Conservation (phyloP, 2,797 vertebrate species). For the Bucorvus abyssinicus region DNA sequence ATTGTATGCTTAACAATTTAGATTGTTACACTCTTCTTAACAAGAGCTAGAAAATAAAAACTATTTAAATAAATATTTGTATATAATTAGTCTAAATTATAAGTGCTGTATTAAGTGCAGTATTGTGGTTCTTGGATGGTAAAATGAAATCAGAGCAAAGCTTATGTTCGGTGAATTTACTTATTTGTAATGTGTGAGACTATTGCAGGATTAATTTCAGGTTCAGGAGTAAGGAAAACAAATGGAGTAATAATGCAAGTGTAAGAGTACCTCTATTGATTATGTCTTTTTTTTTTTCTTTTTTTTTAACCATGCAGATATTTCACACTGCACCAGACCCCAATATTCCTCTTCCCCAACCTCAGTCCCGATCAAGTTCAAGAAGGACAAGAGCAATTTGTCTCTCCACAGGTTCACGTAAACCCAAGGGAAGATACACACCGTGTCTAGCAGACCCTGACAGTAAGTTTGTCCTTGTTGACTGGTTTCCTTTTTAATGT, state of each 20-base stretch:
- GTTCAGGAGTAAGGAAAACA: background rate
- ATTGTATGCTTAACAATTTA: background rate
- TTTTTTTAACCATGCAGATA: conserved; percentile 77
- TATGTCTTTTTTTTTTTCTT: background rate
- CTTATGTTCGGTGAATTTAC: background rate
- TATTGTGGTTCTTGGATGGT: background rate
- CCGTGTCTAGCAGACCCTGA: conserved; percentile 96
- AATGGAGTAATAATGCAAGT: background rate
- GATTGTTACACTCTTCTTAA: background rate
- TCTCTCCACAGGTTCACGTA: conserved; percentile 91
- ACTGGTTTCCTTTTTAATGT: background rate
- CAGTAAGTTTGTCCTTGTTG: conserved; percentile 82
- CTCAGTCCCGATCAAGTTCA: conserved; percentile 84
- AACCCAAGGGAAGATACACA: conserved; percentile 87
- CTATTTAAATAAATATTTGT: background rate
- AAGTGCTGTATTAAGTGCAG: background rate
- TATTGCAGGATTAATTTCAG: background rate
- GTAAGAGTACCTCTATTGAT: background rate
- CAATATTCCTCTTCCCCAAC: conserved; percentile 89
- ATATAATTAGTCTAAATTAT: background rate
- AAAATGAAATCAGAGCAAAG: background rate
- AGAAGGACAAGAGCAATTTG: conserved; percentile 92
- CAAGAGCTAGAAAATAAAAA: background rate
- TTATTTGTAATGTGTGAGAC: background rate
- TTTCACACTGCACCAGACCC: conserved; percentile 92